Evolutionary conservation across 2,888 invertebrate genomes (phyloP).

Genomic region (Melolontha melolontha): DNA sequence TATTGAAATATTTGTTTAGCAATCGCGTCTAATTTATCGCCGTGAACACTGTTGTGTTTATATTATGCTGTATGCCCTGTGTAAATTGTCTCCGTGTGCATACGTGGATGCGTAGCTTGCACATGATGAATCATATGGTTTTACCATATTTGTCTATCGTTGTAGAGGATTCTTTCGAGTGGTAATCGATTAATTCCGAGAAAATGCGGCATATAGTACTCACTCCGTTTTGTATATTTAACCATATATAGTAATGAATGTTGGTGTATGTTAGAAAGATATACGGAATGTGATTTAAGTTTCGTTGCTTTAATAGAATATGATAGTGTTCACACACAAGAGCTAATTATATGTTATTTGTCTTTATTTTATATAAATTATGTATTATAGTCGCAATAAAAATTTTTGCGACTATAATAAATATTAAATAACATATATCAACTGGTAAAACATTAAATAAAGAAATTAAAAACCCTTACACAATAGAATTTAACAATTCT

Average conservation of each 20-base stretch:
- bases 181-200: slow-evolving; percentile 21
- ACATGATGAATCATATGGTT: slow-evolving; percentile 7
- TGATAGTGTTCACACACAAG: too few relatives aligned
- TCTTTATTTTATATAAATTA: too few relatives aligned
- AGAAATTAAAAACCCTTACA: too few relatives aligned
- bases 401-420: too few relatives aligned
- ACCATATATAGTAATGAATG: slow-evolving; percentile 16
- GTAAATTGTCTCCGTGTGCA: not conserved
- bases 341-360: too few relatives aligned
- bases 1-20: slow-evolving; percentile 13
- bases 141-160: slow-evolving; percentile 19
- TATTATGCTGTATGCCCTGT: not conserved
- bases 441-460: too few relatives aligned
- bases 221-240: slow-evolving; percentile 12
- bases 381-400: too few relatives aligned
- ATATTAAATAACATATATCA: too few relatives aligned
- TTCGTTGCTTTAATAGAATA: too few relatives aligned
- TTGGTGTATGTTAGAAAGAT: not conserved
- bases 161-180: not conserved
- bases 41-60: not conserved
- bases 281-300: not conserved
- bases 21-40: not conserved
- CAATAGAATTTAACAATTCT: too few relatives aligned
- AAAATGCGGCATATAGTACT: slow-evolving; percentile 2
- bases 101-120: too few relatives aligned